Evolutionary conservation across 37 sponge, comb jelly and placozoan species (phyloP), one percentile per base, ranked within the genome.

Genomic region (Cliona cf. orientalis): DNA sequence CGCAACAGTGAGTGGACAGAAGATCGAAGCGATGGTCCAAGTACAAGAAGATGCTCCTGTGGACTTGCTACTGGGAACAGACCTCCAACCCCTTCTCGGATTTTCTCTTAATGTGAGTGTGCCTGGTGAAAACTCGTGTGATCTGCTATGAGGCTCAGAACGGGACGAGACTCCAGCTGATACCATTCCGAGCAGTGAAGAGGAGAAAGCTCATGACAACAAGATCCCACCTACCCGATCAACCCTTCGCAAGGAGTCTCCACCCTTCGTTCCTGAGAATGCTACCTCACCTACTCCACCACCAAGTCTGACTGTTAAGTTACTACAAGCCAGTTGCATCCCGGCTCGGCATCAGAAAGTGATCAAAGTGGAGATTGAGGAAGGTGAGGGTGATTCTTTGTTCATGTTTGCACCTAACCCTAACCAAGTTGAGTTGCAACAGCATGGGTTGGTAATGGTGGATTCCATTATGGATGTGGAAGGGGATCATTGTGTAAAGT

Each of bases 1-100:
- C 38, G 26, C 62, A 19, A 55, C 74, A 1, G 57, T 42, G 22
- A 59, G 74, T 0, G 28, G 69, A 9, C 58, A 42, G 3, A n/a
- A n/a, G n/a, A n/a, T n/a, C n/a, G n/a, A n/a, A n/a, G n/a, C n/a
- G n/a, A n/a, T 61, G n/a, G 73, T 83, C 3, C 79, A 41, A 36
- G 79, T 89, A 17, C 83, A 78, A 46, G 78, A 78, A 42, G 79
- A 76, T 36, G 84, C 89, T 3, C 88, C 88, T 2, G 35, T 37
- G 23, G 62, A 68, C 0, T 29, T 87, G 3, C 60, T 87, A n/a
- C 22, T 89, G 5, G 89, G 89, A 28, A 89, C 89, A 0, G 84
- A 89, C 46, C 43, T 83, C 5, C 89, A 78, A 64, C 44, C 84
- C 23, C 49, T 39, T 3, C 67, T 89, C 5, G 81, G 88, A 9